phyloP scores from a whole-genome alignment of 2,888 invertebrate species.

The Trachelus troglodyta region DNA sequence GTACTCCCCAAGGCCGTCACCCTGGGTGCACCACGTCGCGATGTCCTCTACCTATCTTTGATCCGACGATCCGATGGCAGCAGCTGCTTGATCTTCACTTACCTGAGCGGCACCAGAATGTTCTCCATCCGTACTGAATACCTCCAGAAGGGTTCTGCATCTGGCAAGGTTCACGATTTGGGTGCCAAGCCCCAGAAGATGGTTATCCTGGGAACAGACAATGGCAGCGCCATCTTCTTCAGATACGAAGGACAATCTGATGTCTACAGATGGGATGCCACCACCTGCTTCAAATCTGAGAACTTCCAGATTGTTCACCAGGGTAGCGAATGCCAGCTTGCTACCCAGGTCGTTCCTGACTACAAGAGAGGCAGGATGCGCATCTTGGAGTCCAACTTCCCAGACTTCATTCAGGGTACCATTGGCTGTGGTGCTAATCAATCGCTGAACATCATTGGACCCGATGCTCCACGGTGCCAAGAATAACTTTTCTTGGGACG shows the following conservation, averaged over 20 bases:
- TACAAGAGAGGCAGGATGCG: conserved; percentile 71
- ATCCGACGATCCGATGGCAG: conserved; percentile 71
- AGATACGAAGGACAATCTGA: conserved; percentile 72
- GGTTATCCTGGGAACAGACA: conserved; percentile 74
- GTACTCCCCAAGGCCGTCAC: conserved; percentile 71
- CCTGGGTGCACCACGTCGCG: conserved; percentile 68
- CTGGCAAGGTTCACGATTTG: conserved; percentile 69
- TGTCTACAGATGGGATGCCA: conserved; percentile 72
- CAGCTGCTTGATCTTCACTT: conserved; percentile 73
- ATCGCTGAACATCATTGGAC: conserved; percentile 62
- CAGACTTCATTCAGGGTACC: conserved; percentile 72
- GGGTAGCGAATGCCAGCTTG: conserved; percentile 68
- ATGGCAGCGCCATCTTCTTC: conserved; percentile 72
- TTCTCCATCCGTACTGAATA: conserved; percentile 75
- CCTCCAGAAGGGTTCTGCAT: conserved; percentile 71
- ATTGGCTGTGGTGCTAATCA: conserved; percentile 74
- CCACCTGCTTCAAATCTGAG: conserved; percentile 61
- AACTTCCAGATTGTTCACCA: conserved; percentile 71
- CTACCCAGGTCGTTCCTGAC: conserved; percentile 73
- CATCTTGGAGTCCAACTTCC: conserved; percentile 74
- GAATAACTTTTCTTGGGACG: not conserved
- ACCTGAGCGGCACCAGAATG: conserved; percentile 73
- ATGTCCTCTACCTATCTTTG: conserved; percentile 76
- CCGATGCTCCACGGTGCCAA: not conserved
- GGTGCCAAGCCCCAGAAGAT: conserved; percentile 72